A percentile compares a stretch with the other conserved stretches of the same genome.
Evolutionary conservation across 1,140 invertebrate species (phyloP).

Genomic region (Calephelis nemesis): DNA sequence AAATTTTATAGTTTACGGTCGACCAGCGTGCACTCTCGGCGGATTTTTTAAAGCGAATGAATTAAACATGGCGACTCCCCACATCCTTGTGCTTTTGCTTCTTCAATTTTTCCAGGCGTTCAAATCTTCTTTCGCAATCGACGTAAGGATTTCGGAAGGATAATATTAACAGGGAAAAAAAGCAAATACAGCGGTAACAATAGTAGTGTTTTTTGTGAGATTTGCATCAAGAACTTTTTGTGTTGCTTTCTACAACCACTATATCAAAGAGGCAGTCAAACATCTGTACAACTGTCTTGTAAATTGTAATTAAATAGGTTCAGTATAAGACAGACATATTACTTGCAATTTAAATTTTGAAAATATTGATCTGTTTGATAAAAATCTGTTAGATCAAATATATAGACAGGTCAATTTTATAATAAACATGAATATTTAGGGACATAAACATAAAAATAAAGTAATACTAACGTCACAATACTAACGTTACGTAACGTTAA

Average conservation of each 20-base stretch:
- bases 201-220: conserved; percentile 4
- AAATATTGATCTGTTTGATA: too few relatives aligned
- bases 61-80: too few relatives aligned
- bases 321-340: conserved; percentile 15
- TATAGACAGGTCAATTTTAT: conserved; percentile 11
- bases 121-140: too few relatives aligned
- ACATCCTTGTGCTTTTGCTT: too few relatives aligned
- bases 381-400: conserved; percentile 5
- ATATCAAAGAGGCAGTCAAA: too few relatives aligned
- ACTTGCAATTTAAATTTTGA: conserved; percentile 16
- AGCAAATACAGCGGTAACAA: not conserved
- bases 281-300: not conserved
- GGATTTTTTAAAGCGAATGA: too few relatives aligned
- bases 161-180: too few relatives aligned
- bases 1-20: too few relatives aligned
- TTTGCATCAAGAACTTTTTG: not conserved
- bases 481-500: not conserved
- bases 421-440: conserved; percentile 3
- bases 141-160: too few relatives aligned
- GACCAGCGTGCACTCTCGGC: too few relatives aligned
- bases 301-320: not conserved
- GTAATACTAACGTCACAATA: conserved; percentile 6
- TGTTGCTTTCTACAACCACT: not conserved
- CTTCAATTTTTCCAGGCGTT: too few relatives aligned
- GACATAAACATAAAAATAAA: conserved; percentile 12